Evolutionary conservation across 2,797 vertebrate genomes (phyloP), one percentile per base, ranked within the genome.

Genomic region (Fistularia tabacaria): DNA sequence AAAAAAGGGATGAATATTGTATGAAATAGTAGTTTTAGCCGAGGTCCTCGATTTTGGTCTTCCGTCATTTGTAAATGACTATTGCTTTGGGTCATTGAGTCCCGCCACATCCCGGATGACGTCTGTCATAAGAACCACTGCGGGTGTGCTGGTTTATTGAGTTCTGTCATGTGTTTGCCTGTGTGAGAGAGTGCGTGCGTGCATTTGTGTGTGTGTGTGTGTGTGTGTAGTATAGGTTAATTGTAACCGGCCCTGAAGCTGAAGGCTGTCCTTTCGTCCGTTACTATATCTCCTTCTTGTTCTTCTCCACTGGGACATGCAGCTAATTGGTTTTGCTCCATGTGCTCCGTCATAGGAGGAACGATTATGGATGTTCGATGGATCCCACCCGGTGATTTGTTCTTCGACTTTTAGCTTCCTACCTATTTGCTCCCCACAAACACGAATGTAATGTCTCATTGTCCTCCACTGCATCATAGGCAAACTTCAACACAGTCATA

Each of bases 291-390:
- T 76, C 39, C 72, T 71, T 73, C 76, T 75, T 25, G 25, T 25
- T 70, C 73, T 75, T 85, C 81, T 88, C 85, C 79, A 74, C 71
- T 74, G 81, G 81, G 81, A 88, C 14, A 7, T 9, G 36, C 46
- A 45, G 73, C 77, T 88, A 86, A 89, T 88, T 87, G 84, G 79
- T 82, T 88, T 84, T 81, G 76, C 69, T 68, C 67, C 1, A 7
- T 61, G 44, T 15, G 67, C 65, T 73, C 76, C 71, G 73, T 77
- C 81, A 73, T 51, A 69, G 74, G 58, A 83, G 68, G 83, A 87
- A 65, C 62, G 80, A 86, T 84, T 76, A 81, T 79, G 60, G 62
- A 62, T 64, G 66, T 71, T 79, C 72, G 47, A 36, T 64, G 64
- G 63, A 73, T 10, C 76, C 51, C 46, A 57, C 73, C 62, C 25